A percentile compares a stretch with the other conserved stretches of the same genome.
Evolutionary conservation across 1,140 invertebrate genomes (phyloP).

Genomic region (Panulirus ornatus): DNA sequence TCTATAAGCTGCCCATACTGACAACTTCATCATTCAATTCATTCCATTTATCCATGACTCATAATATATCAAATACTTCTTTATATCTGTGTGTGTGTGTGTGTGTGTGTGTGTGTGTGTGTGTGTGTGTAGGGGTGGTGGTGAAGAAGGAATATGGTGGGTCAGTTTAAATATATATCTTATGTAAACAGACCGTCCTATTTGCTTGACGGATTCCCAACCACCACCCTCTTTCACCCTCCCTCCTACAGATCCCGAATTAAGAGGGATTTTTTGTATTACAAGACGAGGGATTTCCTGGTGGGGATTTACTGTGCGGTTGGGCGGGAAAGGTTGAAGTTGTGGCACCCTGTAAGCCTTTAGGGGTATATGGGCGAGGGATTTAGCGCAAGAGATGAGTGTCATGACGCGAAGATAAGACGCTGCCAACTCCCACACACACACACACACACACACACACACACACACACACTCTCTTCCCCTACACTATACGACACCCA

Average conservation of each 20-base stretch:
- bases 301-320: neutral
- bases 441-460: conserved; percentile 7
- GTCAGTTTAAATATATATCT: conserved; percentile 70
- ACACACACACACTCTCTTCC: neutral
- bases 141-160: neutral
- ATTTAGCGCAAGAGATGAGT: neutral
- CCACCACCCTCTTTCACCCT: conserved; percentile 26
- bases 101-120: neutral
- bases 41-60: too few species aligned
- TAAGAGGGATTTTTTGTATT: conserved; percentile 32
- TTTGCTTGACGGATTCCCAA: conserved; percentile 49
- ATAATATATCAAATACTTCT: too few species aligned
- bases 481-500: neutral
- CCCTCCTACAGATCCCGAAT: conserved; percentile 40
- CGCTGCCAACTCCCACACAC: too few species aligned
- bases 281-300: conserved; percentile 14
- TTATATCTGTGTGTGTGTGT: too few species aligned
- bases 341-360: neutral
- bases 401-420: too few species aligned
- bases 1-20: too few species aligned
- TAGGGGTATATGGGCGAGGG: neutral
- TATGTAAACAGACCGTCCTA: conserved; percentile 55
- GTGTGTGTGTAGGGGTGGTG: neutral
- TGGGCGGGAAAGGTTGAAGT: neutral
- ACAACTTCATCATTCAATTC: too few species aligned